A percentile compares a stretch with the other conserved stretches of the same genome.
phyloP scores from a whole-genome alignment of 2,888 invertebrate genomes.

The Dyspetes luteomarginatus region DNA sequence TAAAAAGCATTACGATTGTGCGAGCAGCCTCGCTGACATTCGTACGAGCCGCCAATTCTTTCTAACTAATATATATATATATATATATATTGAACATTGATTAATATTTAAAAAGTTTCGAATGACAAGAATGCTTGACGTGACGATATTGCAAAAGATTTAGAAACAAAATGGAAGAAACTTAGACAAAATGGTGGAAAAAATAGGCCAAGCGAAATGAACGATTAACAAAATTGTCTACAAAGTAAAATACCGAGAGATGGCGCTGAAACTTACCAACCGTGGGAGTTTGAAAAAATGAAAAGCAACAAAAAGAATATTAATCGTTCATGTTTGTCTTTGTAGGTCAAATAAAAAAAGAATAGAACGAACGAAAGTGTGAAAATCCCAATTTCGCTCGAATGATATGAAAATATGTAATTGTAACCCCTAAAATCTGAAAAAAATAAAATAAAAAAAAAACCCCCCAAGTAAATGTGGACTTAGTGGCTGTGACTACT shows the following conservation, averaged over 20 bases:
- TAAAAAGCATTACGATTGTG: conserved; percentile 43
- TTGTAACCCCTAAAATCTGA: conserved; percentile 3
- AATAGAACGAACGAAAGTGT: conserved; percentile 15
- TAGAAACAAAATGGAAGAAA: background rate
- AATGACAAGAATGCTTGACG: background rate
- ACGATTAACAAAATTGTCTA: too few species aligned
- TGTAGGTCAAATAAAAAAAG: background rate
- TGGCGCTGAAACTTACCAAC: too few species aligned
- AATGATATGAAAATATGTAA: background rate
- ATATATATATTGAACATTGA: conserved; percentile 19
- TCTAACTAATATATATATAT: conserved; percentile 27
- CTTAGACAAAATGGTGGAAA: too few species aligned
- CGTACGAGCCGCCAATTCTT: conserved; percentile 47
- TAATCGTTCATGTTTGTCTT: background rate
- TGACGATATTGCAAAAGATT: background rate
- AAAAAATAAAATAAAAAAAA: conserved; percentile 11
- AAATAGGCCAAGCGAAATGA: too few species aligned
- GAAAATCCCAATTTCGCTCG: conserved; percentile 9
- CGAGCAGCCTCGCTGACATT: conserved; percentile 42
- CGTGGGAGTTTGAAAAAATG: too few species aligned
- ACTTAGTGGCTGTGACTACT: conserved; percentile 80
- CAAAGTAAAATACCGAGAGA: too few species aligned
- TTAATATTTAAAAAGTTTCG: conserved; percentile 26
- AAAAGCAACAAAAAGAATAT: background rate
- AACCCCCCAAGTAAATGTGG: conserved; percentile 68